Percentiles rank a stretch among this genome's conserved stretches.
Conservation (phyloP, 2,888 invertebrate genomes). For the Macrosiphum euphorbiae region DNA sequence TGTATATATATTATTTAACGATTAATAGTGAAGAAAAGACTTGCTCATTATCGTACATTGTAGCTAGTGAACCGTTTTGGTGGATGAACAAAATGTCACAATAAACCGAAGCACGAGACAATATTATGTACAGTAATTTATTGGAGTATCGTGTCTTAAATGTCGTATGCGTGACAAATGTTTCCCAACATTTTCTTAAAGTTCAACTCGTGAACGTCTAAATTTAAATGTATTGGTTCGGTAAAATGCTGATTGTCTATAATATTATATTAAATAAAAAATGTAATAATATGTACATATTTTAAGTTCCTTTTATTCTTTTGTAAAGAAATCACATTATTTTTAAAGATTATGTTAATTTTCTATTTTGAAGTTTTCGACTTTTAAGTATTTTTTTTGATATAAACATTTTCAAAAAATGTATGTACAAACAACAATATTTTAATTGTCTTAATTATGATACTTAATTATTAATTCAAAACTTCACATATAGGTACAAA, state of each 20-base stretch:
- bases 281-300: not conserved
- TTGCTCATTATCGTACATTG: not conserved
- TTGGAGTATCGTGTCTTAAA: conserved; percentile 53
- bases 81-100: conserved; percentile 39
- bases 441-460: not conserved
- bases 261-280: not conserved
- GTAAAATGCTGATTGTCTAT: not conserved
- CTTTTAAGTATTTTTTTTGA: not conserved
- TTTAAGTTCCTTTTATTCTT: not conserved
- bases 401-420: not conserved
- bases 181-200: conserved; percentile 32
- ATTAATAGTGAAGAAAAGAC: not conserved
- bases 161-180: conserved; percentile 57
- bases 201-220: not conserved
- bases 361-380: not conserved
- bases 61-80: conserved; percentile 27
- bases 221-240: not conserved
- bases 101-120: conserved; percentile 11
- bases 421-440: not conserved
- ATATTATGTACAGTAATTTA: conserved; percentile 58
- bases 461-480: not conserved
- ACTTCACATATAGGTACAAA: not conserved
- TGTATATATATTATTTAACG: not conserved
- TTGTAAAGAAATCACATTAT: not conserved
- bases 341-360: not conserved